Conservation (phyloP, 2,797 vertebrate species). For the Spondyliosoma cantharus region DNA sequence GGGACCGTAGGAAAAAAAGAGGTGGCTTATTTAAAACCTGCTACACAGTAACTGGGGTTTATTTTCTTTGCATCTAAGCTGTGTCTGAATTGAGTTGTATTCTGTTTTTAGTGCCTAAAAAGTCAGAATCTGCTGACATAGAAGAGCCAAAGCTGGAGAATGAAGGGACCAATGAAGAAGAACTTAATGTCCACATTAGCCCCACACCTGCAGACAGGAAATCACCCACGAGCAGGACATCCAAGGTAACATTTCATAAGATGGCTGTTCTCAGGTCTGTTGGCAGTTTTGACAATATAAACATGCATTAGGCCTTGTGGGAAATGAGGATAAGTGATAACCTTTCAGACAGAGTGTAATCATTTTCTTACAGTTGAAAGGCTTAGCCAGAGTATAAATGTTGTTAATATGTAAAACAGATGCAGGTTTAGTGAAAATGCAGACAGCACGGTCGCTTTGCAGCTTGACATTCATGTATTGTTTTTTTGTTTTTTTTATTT, state of each 20-base stretch:
- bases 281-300: neutral
- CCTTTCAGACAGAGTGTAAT: neutral
- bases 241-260: constrained; percentile 84
- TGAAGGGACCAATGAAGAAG: constrained; percentile 93
- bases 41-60: too few relatives aligned
- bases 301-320: neutral
- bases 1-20: constrained; percentile 94
- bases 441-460: neutral
- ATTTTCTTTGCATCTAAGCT: neutral
- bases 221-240: constrained; percentile 85
- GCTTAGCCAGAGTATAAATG: neutral
- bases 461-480: constrained; percentile 1
- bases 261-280: too few relatives aligned
- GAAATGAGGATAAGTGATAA: too few relatives aligned
- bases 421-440: neutral
- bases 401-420: neutral
- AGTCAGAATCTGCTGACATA: constrained; percentile 91
- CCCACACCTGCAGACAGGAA: constrained; percentile 91
- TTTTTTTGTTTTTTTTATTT: constrained; percentile 1
- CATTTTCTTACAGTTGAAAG: neutral
- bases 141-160: constrained; percentile 96
- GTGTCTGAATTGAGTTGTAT: neutral
- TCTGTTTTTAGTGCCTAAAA: constrained; percentile 88
- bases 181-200: constrained; percentile 88
- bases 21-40: constrained; percentile 75